Conservation (phyloP, 2,113 vertebrate genomes). For the Oriolus oriolus region DNA sequence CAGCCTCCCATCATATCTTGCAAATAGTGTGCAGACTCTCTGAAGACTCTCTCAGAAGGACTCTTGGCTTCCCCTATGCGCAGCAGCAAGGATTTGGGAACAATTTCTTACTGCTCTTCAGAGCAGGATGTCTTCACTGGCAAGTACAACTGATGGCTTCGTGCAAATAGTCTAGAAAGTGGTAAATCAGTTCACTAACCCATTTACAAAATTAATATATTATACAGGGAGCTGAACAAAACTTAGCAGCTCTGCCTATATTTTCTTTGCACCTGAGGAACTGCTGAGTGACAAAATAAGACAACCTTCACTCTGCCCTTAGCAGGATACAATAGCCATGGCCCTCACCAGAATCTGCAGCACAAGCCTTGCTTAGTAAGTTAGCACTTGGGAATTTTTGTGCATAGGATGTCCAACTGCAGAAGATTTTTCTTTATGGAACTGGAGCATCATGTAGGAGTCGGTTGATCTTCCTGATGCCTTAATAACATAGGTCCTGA, state of each 20-base stretch:
- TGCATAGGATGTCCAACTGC: neutral
- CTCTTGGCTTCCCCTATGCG: neutral
- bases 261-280: neutral
- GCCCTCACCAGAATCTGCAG: neutral
- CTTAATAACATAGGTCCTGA: neutral
- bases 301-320: neutral
- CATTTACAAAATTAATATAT: neutral
- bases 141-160: neutral
- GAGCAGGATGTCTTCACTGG: neutral
- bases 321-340: neutral
- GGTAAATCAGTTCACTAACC: conserved; percentile 1
- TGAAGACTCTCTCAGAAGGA: neutral
- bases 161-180: neutral
- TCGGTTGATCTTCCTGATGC: neutral
- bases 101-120: neutral
- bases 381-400: neutral
- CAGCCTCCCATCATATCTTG: conserved; percentile 25
- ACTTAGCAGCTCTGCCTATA: neutral
- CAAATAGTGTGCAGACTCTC: conserved; percentile 18
- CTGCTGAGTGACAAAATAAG: neutral
- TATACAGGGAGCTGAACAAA: neutral
- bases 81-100: neutral
- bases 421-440: neutral
- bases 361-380: neutral
- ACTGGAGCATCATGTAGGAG: neutral